Evolutionary conservation across 64 coral and sea anemone genomes (phyloP).

Genomic region (Stichodactyla mertensii): DNA sequence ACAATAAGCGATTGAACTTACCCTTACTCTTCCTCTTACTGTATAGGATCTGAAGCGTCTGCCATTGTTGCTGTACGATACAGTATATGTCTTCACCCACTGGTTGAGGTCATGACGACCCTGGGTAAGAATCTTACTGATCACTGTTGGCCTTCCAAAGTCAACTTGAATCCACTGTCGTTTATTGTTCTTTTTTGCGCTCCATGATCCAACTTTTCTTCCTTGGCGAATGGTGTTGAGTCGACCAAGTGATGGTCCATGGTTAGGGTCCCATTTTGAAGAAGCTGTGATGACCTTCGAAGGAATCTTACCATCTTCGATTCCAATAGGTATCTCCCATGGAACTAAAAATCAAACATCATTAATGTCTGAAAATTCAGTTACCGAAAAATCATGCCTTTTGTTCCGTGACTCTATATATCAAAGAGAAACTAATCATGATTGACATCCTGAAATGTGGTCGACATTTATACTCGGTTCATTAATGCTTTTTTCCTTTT

Average conservation of each 20-base stretch:
- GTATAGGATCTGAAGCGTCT: slow-evolving; percentile 52
- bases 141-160: slow-evolving; percentile 12
- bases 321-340: slow-evolving; percentile 36
- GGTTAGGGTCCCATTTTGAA: slow-evolving; percentile 53
- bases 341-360: background rate
- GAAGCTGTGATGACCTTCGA: slow-evolving; percentile 53
- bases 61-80: slow-evolving; percentile 62
- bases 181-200: slow-evolving; percentile 42
- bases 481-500: too few relatives aligned
- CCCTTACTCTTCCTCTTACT: slow-evolving; percentile 31
- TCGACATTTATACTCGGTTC: too few relatives aligned
- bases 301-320: slow-evolving; percentile 67
- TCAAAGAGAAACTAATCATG: too few relatives aligned
- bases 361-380: too few relatives aligned
- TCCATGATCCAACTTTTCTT: slow-evolving; percentile 44
- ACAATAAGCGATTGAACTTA: background rate
- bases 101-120: slow-evolving; percentile 61
- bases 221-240: slow-evolving; percentile 51
- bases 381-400: too few relatives aligned
- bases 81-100: slow-evolving; percentile 79
- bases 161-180: slow-evolving; percentile 80
- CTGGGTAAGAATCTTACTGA: slow-evolving; percentile 58
- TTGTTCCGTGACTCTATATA: too few relatives aligned
- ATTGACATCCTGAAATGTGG: too few relatives aligned
- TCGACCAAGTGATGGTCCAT: slow-evolving; percentile 44